A percentile compares a stretch with the other conserved stretches of the same genome.
phyloP scores from a whole-genome alignment of 2,797 vertebrate genomes.

The Microchirus variegatus region DNA sequence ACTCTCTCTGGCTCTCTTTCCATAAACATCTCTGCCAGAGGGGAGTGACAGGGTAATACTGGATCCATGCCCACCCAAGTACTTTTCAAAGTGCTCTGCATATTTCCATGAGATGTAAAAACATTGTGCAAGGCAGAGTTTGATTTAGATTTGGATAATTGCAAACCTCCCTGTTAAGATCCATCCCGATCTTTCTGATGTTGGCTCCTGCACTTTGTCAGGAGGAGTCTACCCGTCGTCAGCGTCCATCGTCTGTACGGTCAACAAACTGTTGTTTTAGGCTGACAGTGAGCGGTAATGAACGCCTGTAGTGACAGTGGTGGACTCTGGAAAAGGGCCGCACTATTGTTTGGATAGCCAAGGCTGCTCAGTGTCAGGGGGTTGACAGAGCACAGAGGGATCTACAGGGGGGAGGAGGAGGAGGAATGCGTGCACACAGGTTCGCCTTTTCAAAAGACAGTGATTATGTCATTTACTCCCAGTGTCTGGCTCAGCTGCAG shows the following conservation, averaged over 20 bases:
- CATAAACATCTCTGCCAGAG: constrained; percentile 47
- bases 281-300: constrained; percentile 23
- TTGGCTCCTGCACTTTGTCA: constrained; percentile 7
- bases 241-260: constrained; percentile 1
- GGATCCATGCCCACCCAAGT: constrained; percentile 55
- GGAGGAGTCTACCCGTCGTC: constrained; percentile 3
- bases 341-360: constrained; percentile 54
- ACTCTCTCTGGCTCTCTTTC: constrained; percentile 49
- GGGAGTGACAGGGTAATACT: constrained; percentile 48
- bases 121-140: constrained; percentile 35
- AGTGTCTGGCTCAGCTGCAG: constrained; percentile 51
- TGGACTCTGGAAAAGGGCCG: constrained; percentile 22
- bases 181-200: constrained; percentile 1
- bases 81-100: constrained; percentile 43
- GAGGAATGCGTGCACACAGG: constrained; percentile 47
- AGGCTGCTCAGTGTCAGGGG: constrained; percentile 37
- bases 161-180: constrained; percentile 8
- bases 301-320: constrained; percentile 37
- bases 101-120: constrained; percentile 56
- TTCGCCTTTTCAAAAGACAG: constrained; percentile 69
- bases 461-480: constrained; percentile 78
- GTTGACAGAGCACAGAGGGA: constrained; percentile 23
- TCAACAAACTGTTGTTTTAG: constrained; percentile 40
- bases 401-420: constrained; percentile 27
- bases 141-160: constrained; percentile 42